phyloP scores from a whole-genome alignment of 2,888 invertebrate genomes.

The Achlya flavicornis region DNA sequence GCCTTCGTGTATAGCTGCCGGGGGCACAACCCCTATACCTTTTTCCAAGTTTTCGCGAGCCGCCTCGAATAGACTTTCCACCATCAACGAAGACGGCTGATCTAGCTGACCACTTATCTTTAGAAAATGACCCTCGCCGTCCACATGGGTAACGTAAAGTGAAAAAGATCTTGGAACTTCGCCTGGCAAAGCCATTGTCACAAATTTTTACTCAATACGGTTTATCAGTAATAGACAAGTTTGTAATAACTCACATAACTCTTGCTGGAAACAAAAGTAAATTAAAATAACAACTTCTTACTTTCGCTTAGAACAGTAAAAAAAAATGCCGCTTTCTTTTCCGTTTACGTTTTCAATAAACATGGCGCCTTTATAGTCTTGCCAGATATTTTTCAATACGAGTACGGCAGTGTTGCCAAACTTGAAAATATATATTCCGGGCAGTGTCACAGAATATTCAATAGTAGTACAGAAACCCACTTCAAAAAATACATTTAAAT shows the following conservation, averaged over 20 bases:
- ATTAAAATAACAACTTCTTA: conserved; percentile 36
- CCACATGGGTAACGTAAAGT: conserved; percentile 86
- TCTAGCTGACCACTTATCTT: conserved; percentile 89
- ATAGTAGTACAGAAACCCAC: too few relatives aligned
- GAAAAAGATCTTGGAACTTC: conserved; percentile 68
- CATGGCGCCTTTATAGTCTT: conserved; percentile 55
- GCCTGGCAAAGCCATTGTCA: conserved; percentile 63
- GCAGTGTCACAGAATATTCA: too few relatives aligned
- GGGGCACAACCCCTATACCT: conserved; percentile 73
- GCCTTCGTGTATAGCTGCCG: conserved; percentile 79
- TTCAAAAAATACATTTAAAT: too few relatives aligned
- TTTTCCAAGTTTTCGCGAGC: conserved; percentile 72
- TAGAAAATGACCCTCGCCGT: conserved; percentile 87
- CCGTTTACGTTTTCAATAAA: conserved; percentile 74
- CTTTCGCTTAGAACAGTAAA: conserved; percentile 46
- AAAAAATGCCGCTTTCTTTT: conserved; percentile 72
- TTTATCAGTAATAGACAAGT: conserved; percentile 26
- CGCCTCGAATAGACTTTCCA: conserved; percentile 79
- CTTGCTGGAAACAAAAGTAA: conserved; percentile 39
- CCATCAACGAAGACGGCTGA: conserved; percentile 79
- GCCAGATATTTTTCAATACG: too few relatives aligned
- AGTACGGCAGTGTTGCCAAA: too few relatives aligned
- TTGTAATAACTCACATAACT: conserved; percentile 59
- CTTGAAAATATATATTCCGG: too few relatives aligned
- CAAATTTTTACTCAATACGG: conserved; percentile 24